phyloP scores from a whole-genome alignment of 1,140 invertebrate genomes.

The Zaprionus capensis region DNA sequence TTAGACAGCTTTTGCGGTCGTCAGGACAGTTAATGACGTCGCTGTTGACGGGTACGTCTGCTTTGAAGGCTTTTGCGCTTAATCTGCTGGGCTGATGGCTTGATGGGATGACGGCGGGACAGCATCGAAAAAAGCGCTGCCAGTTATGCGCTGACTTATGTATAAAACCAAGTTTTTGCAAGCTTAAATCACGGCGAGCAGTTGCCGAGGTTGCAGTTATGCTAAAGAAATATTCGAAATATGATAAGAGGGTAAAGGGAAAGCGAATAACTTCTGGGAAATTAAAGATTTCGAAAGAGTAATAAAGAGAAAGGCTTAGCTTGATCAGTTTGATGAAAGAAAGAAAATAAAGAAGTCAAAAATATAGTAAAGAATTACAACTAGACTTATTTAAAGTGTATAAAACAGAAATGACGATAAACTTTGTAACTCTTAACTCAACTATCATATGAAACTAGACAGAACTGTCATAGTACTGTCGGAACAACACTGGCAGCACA shows the following conservation, averaged over 20 bases:
- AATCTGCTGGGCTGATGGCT: conserved; percentile 44
- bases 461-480: no score
- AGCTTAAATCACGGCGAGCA: conserved; percentile 4
- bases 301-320: not conserved
- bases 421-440: not conserved
- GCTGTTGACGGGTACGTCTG: conserved; percentile 57
- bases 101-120: conserved; percentile 7
- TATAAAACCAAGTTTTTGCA: not conserved
- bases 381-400: not conserved
- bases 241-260: not conserved
- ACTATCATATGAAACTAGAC: not conserved
- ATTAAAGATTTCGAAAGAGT: not conserved
- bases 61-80: conserved; percentile 69
- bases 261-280: not conserved
- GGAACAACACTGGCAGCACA: not conserved
- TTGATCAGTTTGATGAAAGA: not conserved
- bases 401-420: not conserved
- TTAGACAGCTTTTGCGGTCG: conserved; percentile 74
- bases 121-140: conserved; percentile 15
- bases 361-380: not conserved
- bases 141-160: conserved; percentile 34
- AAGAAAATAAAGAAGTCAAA: not conserved
- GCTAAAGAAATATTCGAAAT: not conserved
- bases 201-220: conserved; percentile 2
- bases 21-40: conserved; percentile 70